These are phyloP conservation scores for Choristoneura fumiferana DNA, from an alignment of 1,140 invertebrate species.

Conservation along the genomic window DNA sequence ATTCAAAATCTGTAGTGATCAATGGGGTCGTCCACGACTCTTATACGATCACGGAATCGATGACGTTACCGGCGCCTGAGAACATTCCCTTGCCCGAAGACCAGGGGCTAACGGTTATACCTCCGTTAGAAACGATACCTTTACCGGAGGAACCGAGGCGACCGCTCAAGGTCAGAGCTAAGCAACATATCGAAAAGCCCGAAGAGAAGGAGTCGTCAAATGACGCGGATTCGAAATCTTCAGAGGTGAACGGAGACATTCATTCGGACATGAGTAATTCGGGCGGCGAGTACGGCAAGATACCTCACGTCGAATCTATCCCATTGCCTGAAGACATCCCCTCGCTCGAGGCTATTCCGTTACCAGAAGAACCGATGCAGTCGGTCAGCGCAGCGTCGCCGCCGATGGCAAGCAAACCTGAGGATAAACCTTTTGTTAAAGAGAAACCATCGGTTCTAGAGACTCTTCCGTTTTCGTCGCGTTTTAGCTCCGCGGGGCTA, in stretches of 20 bases:
- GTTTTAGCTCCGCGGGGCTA: constrained; percentile 63
- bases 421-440: constrained; percentile 25
- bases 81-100: constrained; percentile 67
- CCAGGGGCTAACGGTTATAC: constrained; percentile 41
- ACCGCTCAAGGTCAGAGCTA: constrained; percentile 26
- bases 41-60: constrained; percentile 48
- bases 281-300: too few relatives aligned
- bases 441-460: constrained; percentile 50
- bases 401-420: neutral
- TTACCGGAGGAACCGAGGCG: constrained; percentile 58
- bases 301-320: neutral
- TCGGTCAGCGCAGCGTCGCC: neutral
- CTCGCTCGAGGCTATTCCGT: constrained; percentile 8
- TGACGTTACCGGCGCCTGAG: constrained; percentile 57
- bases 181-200: constrained; percentile 28
- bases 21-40: constrained; percentile 6
- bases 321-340: constrained; percentile 6
- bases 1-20: constrained; percentile 2
- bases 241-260: neutral
- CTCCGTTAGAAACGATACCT: constrained; percentile 58
- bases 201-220: constrained; percentile 29
- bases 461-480: constrained; percentile 54
- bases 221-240: constrained; percentile 6
- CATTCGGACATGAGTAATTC: neutral
- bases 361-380: constrained; percentile 9